Evolutionary conservation across 2,888 invertebrate species (phyloP).

Genomic region (Nomada goodeniana): DNA sequence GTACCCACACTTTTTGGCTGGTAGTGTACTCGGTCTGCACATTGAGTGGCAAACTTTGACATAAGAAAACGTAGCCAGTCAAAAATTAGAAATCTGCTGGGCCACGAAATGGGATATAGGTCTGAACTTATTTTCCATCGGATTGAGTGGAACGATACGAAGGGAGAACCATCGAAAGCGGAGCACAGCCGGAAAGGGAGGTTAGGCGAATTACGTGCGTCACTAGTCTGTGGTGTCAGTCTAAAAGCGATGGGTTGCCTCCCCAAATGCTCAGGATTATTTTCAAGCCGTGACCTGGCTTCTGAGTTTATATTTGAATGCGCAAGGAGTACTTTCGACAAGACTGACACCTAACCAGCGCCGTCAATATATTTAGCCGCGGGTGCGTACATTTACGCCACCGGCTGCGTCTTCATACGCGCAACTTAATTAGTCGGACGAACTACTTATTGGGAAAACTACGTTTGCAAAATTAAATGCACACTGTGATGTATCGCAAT

Average conservation of each 20-base stretch:
- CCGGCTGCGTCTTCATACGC: neutral
- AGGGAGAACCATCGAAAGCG: constrained; percentile 40
- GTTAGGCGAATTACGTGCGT: constrained; percentile 58
- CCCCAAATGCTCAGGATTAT: constrained; percentile 74
- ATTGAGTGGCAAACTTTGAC: no score
- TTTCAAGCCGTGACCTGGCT: constrained; percentile 77
- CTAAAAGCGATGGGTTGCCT: constrained; percentile 65
- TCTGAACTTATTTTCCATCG: no score
- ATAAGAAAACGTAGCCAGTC: no score
- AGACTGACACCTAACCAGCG: constrained; percentile 41
- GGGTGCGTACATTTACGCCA: constrained; percentile 55
- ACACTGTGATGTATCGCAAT: no score
- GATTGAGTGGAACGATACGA: constrained; percentile 10
- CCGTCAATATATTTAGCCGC: constrained; percentile 63
- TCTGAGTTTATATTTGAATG: constrained; percentile 69
- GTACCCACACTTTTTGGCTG: no score
- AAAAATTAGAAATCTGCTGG: no score
- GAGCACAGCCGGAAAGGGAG: constrained; percentile 24
- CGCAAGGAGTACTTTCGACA: constrained; percentile 55
- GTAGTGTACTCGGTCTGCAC: no score
- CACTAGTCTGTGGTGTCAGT: constrained; percentile 57
- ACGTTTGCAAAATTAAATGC: no score
- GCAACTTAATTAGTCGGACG: neutral
- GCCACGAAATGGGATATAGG: no score
- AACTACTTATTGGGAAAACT: neutral